A percentile compares a stretch with the other conserved stretches of the same genome.
phyloP scores from a whole-genome alignment of 2,113 vertebrate genomes.

The Anolis carolinensis region DNA sequence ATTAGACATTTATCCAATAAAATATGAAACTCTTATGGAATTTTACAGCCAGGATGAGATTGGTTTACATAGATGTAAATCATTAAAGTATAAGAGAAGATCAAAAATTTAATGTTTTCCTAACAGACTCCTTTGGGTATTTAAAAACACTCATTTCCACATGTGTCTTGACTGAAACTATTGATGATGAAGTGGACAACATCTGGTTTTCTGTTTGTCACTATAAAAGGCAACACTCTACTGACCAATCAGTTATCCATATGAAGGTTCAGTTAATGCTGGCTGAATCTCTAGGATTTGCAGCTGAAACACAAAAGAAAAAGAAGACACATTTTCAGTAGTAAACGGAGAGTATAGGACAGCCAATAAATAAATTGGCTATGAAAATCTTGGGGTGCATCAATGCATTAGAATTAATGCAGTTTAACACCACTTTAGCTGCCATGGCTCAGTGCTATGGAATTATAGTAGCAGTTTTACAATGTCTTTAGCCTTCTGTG shows the following conservation, averaged over 20 bases:
- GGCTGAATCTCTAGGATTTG: conserved; percentile 32
- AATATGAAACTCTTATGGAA: conserved; percentile 39
- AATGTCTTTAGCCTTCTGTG: too few relatives aligned
- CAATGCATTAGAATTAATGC: too few relatives aligned
- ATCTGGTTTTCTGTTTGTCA: conserved; percentile 39
- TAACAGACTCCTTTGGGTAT: conserved; percentile 7
- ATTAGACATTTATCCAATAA: conserved; percentile 42
- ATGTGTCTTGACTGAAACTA: conserved; percentile 1
- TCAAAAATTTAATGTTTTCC: conserved; percentile 32
- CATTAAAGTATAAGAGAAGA: conserved; percentile 31
- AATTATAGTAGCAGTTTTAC: too few relatives aligned
- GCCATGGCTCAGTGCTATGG: too few relatives aligned
- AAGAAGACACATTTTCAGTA: conserved; percentile 4
- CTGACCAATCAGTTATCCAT: conserved; percentile 1
- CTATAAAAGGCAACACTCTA: conserved; percentile 25
- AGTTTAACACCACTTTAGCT: too few relatives aligned
- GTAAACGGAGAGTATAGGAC: background rate
- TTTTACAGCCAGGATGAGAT: conserved; percentile 3
- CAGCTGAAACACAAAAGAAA: conserved; percentile 32
- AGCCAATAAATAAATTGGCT: background rate
- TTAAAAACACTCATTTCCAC: conserved; percentile 15
- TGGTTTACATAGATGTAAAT: conserved; percentile 23
- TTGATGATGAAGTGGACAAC: conserved; percentile 6
- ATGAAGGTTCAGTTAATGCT: conserved; percentile 27
- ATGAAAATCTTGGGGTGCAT: background rate